Evolutionary conservation across 2,113 vertebrate species (phyloP).

Genomic region (Dromas ardeola): DNA sequence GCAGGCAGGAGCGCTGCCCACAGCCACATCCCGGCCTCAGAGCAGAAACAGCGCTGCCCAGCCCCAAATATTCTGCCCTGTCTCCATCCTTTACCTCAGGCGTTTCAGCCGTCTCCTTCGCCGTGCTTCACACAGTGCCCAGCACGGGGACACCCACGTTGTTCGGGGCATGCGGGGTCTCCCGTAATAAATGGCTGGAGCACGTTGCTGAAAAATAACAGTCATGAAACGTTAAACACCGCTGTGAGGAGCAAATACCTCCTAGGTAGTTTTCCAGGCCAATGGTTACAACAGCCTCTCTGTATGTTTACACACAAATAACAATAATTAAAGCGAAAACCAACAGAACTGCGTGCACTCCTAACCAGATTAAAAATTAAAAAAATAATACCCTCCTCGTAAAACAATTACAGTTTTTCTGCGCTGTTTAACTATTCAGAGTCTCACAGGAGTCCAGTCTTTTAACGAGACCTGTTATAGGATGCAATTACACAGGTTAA

Average conservation of each 20-base stretch:
- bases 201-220: neutral
- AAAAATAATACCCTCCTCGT: neutral
- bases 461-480: neutral
- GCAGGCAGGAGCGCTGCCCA: rapidly evolving
- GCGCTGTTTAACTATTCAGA: neutral
- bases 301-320: neutral
- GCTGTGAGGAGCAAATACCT: neutral
- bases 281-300: neutral
- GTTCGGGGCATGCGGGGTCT: rapidly evolving
- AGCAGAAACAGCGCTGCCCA: neutral
- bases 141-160: rapidly evolving
- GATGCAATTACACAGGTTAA: neutral
- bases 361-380: neutral
- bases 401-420: neutral
- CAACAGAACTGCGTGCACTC: neutral
- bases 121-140: rapidly evolving
- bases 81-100: rapidly evolving
- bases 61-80: neutral
- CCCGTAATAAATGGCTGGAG: rapidly evolving
- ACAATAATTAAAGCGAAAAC: slow-evolving; percentile 12
- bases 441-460: neutral
- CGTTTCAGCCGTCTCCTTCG: rapidly evolving
- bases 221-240: neutral
- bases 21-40: rapidly evolving
- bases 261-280: slow-evolving; percentile 50